Percentiles rank a stretch among this genome's conserved stretches.
These are phyloP conservation scores for Microcebus ravelobensis DNA, from an alignment of 2,113 vertebrate genomes.

Conservation along the genomic window DNA sequence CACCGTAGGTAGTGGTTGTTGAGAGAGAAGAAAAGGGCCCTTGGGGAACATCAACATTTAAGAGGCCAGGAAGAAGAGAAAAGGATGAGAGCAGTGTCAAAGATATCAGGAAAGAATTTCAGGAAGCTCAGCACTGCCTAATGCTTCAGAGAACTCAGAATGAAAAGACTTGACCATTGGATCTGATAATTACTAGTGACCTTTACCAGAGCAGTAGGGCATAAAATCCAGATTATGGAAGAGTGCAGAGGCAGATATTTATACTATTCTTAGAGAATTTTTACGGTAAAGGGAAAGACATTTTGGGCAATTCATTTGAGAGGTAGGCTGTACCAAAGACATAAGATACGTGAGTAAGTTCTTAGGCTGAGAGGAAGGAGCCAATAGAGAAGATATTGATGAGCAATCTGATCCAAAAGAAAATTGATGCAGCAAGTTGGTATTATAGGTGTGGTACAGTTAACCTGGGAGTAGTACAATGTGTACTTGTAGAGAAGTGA, in stretches of 20 bases:
- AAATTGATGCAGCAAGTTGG: constrained; percentile 4
- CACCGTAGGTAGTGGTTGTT: background rate
- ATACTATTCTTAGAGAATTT: background rate
- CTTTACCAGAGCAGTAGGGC: constrained; percentile 11
- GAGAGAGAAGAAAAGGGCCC: background rate
- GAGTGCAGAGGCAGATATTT: background rate
- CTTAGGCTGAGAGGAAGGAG: background rate
- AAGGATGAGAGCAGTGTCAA: background rate
- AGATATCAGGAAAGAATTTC: constrained; percentile 15
- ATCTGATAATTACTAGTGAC: constrained; percentile 5
- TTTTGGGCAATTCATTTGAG: constrained; percentile 33
- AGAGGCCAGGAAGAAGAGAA: background rate
- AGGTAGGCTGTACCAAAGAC: background rate
- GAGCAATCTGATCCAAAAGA: background rate
- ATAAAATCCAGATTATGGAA: background rate
- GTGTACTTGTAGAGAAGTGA: background rate
- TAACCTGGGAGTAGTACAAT: background rate
- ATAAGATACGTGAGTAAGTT: background rate
- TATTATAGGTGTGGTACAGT: background rate
- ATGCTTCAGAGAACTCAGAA: background rate
- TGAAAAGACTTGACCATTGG: background rate
- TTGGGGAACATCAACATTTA: background rate
- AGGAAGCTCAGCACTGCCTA: background rate
- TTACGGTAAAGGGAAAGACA: background rate
- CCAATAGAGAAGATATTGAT: background rate